These are phyloP conservation scores for Phylloscopus trochiloides DNA, from an alignment of 2,113 vertebrate species.

Conservation along the genomic window DNA sequence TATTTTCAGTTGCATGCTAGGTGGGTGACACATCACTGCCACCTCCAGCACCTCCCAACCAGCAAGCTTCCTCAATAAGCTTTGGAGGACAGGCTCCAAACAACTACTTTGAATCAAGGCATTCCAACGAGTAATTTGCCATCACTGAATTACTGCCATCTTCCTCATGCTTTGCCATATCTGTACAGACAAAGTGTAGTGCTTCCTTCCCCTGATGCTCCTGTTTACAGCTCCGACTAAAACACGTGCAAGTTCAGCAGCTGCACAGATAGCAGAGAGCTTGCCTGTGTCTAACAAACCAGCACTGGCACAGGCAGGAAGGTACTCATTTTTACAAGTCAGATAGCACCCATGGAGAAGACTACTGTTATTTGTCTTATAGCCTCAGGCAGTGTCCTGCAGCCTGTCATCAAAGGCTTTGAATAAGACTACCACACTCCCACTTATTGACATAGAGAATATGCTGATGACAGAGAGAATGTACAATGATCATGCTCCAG, in stretches of 20 bases:
- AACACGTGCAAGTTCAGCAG: background rate
- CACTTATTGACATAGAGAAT: background rate
- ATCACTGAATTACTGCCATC: background rate
- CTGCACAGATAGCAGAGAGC: background rate
- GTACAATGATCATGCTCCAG: background rate
- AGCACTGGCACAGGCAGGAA: background rate
- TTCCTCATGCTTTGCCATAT: background rate
- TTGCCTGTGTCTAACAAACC: background rate
- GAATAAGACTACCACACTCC: background rate
- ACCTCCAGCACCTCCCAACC: background rate
- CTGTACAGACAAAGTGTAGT: background rate
- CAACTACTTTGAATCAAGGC: background rate
- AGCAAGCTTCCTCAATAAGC: background rate
- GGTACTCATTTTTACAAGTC: background rate
- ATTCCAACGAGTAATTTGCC: background rate
- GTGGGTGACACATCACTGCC: background rate
- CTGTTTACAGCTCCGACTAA: background rate
- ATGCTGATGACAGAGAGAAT: background rate
- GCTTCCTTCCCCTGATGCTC: background rate
- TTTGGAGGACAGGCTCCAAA: background rate
- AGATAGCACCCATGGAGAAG: conserved; percentile 44
- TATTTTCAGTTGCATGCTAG: background rate
- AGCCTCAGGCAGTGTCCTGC: conserved; percentile 30
- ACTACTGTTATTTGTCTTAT: conserved; percentile 8
- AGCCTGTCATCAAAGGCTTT: conserved; percentile 43